phyloP scores from a whole-genome alignment of 2,113 vertebrate species.

The Erpornis zantholeuca region DNA sequence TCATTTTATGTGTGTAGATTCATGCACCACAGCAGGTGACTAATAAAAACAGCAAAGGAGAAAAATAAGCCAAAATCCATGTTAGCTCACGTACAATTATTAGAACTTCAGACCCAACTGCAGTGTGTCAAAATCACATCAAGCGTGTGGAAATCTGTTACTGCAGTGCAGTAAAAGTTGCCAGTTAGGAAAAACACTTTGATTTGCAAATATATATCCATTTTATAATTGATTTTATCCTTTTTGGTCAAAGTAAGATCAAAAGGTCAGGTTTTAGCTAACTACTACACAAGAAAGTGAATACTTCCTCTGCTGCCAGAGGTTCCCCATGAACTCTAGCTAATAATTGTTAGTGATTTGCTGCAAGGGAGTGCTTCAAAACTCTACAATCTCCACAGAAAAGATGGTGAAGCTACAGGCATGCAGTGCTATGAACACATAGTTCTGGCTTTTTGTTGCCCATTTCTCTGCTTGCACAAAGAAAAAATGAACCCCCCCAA shows the following conservation, averaged over 20 bases:
- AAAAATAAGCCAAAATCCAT: neutral
- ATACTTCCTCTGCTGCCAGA: neutral
- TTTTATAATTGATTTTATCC: neutral
- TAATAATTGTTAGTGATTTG: neutral
- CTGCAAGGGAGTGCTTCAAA: neutral
- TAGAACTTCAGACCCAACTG: neutral
- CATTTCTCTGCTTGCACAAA: neutral
- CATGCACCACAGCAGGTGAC: neutral
- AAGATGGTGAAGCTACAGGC: neutral
- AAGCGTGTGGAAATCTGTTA: neutral
- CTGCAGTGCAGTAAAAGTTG: neutral
- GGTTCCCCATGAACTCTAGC: neutral
- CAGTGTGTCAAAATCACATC: neutral
- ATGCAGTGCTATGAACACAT: neutral
- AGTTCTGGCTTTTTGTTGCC: neutral
- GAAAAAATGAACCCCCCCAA: neutral
- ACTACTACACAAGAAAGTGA: neutral
- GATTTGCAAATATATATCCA: neutral
- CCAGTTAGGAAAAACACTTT: neutral
- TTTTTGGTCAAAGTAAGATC: neutral
- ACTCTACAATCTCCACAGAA: neutral
- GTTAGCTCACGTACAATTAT: neutral
- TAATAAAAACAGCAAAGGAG: neutral
- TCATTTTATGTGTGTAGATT: neutral
- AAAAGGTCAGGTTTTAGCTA: neutral